Conservation (phyloP, 1,140 invertebrate species). For the Ostrea edulis region DNA sequence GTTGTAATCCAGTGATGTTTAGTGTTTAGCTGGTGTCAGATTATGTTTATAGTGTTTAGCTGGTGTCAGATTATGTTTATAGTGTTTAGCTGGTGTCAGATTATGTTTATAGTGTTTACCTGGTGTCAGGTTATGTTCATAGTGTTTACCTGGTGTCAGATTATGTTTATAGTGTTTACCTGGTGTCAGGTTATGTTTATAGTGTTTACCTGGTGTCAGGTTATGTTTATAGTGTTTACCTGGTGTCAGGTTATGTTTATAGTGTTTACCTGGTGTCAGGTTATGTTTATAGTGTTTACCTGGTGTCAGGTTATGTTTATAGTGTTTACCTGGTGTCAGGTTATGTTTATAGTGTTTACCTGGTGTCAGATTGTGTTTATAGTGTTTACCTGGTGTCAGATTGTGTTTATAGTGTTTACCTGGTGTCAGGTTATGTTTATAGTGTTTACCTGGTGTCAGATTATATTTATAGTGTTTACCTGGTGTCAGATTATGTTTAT, state of each 20-base stretch:
- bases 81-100: constrained; percentile 77
- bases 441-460: constrained; percentile 77
- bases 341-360: constrained; percentile 74
- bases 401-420: constrained; percentile 65
- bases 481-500: too few species aligned
- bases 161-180: constrained; percentile 65
- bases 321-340: constrained; percentile 77
- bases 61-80: too few species aligned
- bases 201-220: too few species aligned
- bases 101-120: constrained; percentile 74
- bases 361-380: constrained; percentile 79
- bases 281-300: constrained; percentile 65
- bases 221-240: constrained; percentile 65
- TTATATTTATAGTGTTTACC: too few species aligned
- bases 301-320: constrained; percentile 77
- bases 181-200: constrained; percentile 79
- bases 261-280: too few species aligned
- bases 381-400: too few species aligned
- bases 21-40: constrained; percentile 77
- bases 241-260: constrained; percentile 79
- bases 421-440: constrained; percentile 77
- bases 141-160: too few species aligned
- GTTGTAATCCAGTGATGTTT: too few species aligned
- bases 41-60: too few species aligned
- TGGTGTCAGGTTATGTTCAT: constrained; percentile 79